Percentiles rank a stretch among this genome's conserved stretches.
Evolutionary conservation across 2,113 vertebrate genomes (phyloP).

Genomic region (Psammodynastes pulverulentus): DNA sequence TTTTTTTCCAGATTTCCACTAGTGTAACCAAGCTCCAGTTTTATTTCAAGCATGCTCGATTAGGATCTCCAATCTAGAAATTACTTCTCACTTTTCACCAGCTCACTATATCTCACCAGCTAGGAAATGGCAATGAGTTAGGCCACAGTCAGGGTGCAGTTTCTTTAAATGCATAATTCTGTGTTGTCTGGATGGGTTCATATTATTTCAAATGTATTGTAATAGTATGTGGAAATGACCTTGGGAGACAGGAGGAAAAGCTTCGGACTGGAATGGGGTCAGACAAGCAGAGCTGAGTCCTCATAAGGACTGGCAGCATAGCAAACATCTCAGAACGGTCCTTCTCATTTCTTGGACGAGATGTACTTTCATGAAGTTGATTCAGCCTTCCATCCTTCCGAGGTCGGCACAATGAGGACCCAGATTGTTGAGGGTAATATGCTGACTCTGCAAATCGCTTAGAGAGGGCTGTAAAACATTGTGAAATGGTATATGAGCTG

Average conservation of each 20-base stretch:
- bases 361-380: background rate
- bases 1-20: background rate
- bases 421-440: too few relatives aligned
- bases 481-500: too few relatives aligned
- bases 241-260: background rate
- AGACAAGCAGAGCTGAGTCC: background rate
- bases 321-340: background rate
- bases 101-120: background rate
- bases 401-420: too few relatives aligned
- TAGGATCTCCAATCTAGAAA: background rate
- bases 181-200: background rate
- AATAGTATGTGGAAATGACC: background rate
- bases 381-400: too few relatives aligned
- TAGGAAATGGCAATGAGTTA: background rate
- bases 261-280: background rate
- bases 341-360: background rate
- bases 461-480: too few relatives aligned
- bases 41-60: background rate
- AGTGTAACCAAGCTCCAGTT: background rate
- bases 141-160: background rate
- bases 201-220: background rate
- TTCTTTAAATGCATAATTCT: background rate
- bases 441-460: too few relatives aligned
- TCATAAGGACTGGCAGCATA: background rate
- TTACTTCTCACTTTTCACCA: background rate